Base-by-base conservation (phyloP, 2,113 vertebrate genomes). In the Polypterus bichir region DNA sequence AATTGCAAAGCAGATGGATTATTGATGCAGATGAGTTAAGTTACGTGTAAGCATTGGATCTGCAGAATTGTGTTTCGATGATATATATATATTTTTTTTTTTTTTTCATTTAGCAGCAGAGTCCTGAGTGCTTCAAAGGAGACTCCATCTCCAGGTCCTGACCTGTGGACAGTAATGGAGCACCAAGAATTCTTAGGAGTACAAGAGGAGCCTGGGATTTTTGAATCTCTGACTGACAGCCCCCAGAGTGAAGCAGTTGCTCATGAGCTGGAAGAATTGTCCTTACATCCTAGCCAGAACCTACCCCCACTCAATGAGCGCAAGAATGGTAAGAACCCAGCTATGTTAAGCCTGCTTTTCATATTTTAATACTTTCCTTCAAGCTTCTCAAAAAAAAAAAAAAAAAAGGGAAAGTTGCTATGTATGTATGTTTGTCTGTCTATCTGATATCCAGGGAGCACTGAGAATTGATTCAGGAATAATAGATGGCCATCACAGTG, bases 171-270 rank as follows among this genome's bases (percentile, higher is more conserved):
- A 78, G 72, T 59, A 3, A 97, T 96, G 94, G 91, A 94, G 77
- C 86, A 74, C 72, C 44, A 77, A 68, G 84, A 79, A 72, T 66
- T 78, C 7, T 63, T 79, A 0, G 84, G 84, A 10, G 59, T 70
- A 0, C 89, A 89, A 72, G 90, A 90, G 1, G 91, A 89, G 55
- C 67, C 81, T n/a, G 87, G 83, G 47, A 75, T 88, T 6, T 72
- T 78, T 48, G 75, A 76, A 3, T 74, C 87, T 44, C 86, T 97
- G 54, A 85, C 84, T 48, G 87, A 93, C 46, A 98, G 95, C 68
- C 94, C 95, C 46, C 95, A 96, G 58, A 98, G 95, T 27, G 95
- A 97, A 83, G 89, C 93, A 0, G 90, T 97, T 62, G 92, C 91
- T 1, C 91, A 97, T 0, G 95, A 97, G 70, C 77, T 98, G 69